Evolutionary conservation across 2,113 vertebrate species (phyloP), one percentile per base, ranked within the genome.

Genomic region (Sebastes fasciatus): DNA sequence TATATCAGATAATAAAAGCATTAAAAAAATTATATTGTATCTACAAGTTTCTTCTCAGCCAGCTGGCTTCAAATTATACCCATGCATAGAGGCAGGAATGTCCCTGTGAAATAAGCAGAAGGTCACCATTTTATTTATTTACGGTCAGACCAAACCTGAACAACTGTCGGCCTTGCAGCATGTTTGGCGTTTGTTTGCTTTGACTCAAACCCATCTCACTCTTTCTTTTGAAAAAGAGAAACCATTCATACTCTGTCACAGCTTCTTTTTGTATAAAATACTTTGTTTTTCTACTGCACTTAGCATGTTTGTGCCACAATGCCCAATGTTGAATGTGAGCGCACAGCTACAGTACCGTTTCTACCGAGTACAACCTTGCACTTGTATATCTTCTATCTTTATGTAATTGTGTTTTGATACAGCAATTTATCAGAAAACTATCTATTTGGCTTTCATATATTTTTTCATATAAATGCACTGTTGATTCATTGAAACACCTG

Each of bases 141-240:
- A 42, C 42, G 7, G 12, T 55, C 64, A 43, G 9, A 17, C 6
- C 1, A 0, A 60, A 40, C 10, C 23, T 51, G 45, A 46, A 45
- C 3, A 71, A n/a, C 16, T 46, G n/a, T 6, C 0, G 26, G 17
- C 60, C 51, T 62, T 70, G 55, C 3, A 55, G n/a, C 58, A 21
- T 67, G 8, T 42, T 40, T 51, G 13, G 3, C 51, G 23, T 74
- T 34, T 14, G 21, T 61, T 74, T 51, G 46, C n/a, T 45, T 48
- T 6, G 51, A 46, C 26, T 14, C 5, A 63, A 52, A 51, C n/a
- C 5, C 48, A 71, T 40, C 17, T 46, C 23, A 42, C 8, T 19
- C 16, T 69, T 40, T 54, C 19, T 65, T 57, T 77, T 66, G 34
- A 75, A 54, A 34, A 52, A 65, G 23, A 17, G 14, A 19, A 76